Conservation (phyloP, 2,797 vertebrate genomes). For the Gallinago nigripennis region DNA sequence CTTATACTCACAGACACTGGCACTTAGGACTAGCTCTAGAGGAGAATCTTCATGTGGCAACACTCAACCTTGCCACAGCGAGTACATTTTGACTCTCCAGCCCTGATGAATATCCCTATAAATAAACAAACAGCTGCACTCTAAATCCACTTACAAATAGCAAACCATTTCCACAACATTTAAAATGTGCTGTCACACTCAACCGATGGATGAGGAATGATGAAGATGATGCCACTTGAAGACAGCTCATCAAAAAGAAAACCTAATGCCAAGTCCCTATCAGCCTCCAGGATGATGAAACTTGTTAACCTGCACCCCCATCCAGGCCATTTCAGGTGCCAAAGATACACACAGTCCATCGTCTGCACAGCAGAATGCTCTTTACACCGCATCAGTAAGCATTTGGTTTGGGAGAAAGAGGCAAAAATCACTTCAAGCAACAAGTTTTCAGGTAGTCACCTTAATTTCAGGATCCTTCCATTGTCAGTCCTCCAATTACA, state of each 20-base stretch:
- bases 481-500: slow-evolving; percentile 15
- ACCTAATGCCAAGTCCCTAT: neutral
- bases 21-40: neutral
- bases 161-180: neutral
- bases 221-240: neutral
- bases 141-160: neutral
- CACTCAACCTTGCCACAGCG: neutral
- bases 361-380: neutral
- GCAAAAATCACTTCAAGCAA: slow-evolving; percentile 27
- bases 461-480: neutral
- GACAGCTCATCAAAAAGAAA: neutral
- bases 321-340: neutral
- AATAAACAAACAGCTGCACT: neutral
- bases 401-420: neutral
- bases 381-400: neutral
- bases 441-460: neutral
- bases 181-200: neutral
- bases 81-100: neutral
- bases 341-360: neutral
- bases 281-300: neutral
- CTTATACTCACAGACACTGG: neutral
- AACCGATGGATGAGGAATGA: neutral
- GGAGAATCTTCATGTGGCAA: neutral
- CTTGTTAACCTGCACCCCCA: neutral
- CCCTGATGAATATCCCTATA: neutral